A percentile compares a stretch with the other conserved stretches of the same genome.
Evolutionary conservation across 2,113 vertebrate species (phyloP).

Genomic region (Gymnorhina tibicen): DNA sequence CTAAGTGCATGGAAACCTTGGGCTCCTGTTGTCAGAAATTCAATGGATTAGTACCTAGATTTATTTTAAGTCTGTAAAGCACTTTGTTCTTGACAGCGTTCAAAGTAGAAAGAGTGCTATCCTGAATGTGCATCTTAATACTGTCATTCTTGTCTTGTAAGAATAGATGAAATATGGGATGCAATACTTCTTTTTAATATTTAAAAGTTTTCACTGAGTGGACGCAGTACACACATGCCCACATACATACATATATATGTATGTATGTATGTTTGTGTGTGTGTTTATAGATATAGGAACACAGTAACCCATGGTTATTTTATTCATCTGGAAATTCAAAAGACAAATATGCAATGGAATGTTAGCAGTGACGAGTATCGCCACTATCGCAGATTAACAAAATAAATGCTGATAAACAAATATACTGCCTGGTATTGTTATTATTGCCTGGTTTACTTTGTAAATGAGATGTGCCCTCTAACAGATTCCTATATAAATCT

Average conservation of each 20-base stretch:
- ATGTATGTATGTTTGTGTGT: background rate
- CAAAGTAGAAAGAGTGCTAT: slow-evolving; percentile 87
- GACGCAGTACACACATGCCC: slow-evolving; percentile 27
- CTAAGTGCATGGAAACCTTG: slow-evolving; percentile 98
- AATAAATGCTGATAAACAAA: slow-evolving; percentile 9
- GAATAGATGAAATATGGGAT: slow-evolving; percentile 81
- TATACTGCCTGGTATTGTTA: background rate
- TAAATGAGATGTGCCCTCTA: background rate
- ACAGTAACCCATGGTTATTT: slow-evolving; percentile 36
- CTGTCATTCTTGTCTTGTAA: slow-evolving; percentile 91
- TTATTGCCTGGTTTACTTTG: background rate
- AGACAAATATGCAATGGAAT: slow-evolving; percentile 5
- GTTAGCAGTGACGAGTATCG: background rate
- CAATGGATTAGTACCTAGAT: slow-evolving; percentile 97
- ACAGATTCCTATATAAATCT: background rate
- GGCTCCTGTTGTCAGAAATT: slow-evolving; percentile 96
- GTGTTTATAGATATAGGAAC: background rate
- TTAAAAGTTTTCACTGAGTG: slow-evolving; percentile 78
- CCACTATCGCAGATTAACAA: background rate
- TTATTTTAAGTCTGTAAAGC: slow-evolving; percentile 97
- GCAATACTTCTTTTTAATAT: slow-evolving; percentile 83
- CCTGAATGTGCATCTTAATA: slow-evolving; percentile 85
- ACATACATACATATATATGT: accelerated
- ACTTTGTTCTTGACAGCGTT: slow-evolving; percentile 89
- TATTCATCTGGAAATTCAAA: slow-evolving; percentile 66